These are phyloP conservation scores for Megathymus violae DNA, from an alignment of 1,140 invertebrate genomes.

Conservation along the genomic window DNA sequence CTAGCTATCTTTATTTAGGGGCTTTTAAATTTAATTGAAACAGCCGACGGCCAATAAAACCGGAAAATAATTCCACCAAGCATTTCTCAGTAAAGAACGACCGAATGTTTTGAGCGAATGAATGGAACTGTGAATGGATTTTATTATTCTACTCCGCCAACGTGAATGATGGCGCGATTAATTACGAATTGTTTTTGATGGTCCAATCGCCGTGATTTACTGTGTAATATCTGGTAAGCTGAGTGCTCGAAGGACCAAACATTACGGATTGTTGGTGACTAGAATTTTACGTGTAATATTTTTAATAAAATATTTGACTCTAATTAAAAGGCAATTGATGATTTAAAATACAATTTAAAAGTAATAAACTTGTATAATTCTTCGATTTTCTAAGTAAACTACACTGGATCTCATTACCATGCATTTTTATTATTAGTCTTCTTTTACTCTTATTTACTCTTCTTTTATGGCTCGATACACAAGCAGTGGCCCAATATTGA, in stretches of 20 bases:
- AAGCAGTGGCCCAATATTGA: too few species aligned
- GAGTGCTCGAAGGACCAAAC: background rate
- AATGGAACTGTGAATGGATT: constrained; percentile 4
- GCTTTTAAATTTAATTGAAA: constrained; percentile 38
- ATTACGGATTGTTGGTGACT: background rate
- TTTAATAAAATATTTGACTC: too few species aligned
- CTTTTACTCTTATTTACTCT: too few species aligned
- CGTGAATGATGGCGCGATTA: constrained; percentile 2
- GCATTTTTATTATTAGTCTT: too few species aligned
- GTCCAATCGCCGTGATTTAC: background rate
- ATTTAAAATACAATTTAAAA: too few species aligned
- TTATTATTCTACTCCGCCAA: constrained; percentile 1
- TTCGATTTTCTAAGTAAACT: too few species aligned
- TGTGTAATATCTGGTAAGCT: background rate
- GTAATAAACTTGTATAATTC: too few species aligned
- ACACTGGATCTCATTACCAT: too few species aligned
- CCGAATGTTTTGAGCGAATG: constrained; percentile 18
- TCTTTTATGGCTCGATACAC: too few species aligned
- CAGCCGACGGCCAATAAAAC: constrained; percentile 36
- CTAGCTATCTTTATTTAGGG: background rate
- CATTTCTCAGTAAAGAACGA: constrained; percentile 34
- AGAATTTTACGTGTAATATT: too few species aligned
- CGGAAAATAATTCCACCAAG: constrained; percentile 27
- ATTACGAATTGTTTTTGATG: constrained; percentile 6
- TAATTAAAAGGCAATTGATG: too few species aligned